Percentiles rank a stretch among this genome's conserved stretches.
Conservation (phyloP, 1,140 invertebrate genomes). For the Melanaphis sacchari region DNA sequence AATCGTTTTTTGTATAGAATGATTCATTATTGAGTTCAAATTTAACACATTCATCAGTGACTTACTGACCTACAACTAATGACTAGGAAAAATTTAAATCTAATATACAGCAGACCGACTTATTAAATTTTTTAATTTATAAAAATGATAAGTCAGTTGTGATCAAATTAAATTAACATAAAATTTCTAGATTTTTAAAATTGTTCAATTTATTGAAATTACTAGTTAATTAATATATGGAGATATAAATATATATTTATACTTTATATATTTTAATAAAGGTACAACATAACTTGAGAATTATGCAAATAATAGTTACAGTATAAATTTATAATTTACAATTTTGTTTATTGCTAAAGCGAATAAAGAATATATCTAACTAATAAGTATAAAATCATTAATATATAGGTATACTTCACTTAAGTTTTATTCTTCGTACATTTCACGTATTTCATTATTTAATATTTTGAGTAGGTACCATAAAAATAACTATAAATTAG, state of each 20-base stretch:
- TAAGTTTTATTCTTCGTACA: neutral
- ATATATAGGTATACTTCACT: neutral
- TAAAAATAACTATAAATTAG: conserved; percentile 9
- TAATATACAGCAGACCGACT: neutral
- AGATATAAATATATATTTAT: neutral
- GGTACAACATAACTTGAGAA: neutral
- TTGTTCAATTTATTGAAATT: neutral
- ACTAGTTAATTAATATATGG: neutral
- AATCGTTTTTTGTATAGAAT: too few species aligned
- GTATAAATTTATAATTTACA: neutral
- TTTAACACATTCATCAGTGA: neutral
- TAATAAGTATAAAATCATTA: neutral
- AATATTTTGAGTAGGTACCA: neutral
- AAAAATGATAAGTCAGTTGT: neutral
- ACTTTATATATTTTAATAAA: neutral
- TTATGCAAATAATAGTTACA: neutral
- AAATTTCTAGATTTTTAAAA: neutral
- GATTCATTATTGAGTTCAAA: neutral
- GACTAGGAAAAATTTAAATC: neutral
- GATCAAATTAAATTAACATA: neutral
- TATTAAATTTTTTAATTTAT: neutral
- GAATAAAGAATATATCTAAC: neutral
- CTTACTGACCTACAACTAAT: neutral
- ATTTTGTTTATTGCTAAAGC: neutral
- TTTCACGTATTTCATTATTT: neutral